phyloP scores from a whole-genome alignment of 2,113 vertebrate species.

The Bufo gargarizans region DNA sequence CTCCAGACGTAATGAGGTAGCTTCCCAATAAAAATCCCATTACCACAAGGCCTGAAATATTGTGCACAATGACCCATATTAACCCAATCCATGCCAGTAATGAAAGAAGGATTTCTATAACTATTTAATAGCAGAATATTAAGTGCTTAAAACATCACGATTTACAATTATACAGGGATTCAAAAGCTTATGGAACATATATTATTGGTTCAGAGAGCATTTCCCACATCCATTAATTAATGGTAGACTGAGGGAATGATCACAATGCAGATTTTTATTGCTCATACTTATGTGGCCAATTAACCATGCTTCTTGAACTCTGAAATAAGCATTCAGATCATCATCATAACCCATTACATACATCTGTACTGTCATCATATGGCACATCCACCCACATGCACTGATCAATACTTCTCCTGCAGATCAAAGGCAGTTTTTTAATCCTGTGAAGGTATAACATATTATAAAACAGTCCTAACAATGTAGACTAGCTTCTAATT shows the following conservation, averaged over 20 bases:
- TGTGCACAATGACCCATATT: slow-evolving; percentile 27
- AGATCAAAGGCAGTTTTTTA: neutral
- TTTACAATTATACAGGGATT: neutral
- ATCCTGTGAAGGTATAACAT: neutral
- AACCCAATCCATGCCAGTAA: slow-evolving; percentile 6
- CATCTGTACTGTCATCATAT: neutral
- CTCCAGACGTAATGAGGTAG: slow-evolving; percentile 45
- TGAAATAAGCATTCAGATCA: neutral
- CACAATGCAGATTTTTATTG: neutral
- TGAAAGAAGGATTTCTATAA: neutral
- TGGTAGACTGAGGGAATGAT: neutral
- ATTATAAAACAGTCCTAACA: too few species aligned
- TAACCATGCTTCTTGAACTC: neutral
- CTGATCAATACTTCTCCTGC: neutral
- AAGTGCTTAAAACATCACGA: neutral
- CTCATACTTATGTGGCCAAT: neutral
- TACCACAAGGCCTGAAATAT: slow-evolving; percentile 15
- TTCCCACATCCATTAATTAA: neutral
- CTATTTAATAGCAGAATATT: neutral
- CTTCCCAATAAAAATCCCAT: slow-evolving; percentile 39
- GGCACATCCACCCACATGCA: neutral
- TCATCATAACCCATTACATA: neutral
- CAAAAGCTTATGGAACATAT: neutral
- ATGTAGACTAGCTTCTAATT: too few species aligned
- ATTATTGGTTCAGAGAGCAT: neutral